Percentiles rank a stretch among this genome's conserved stretches.
Evolutionary conservation across 2,113 vertebrate genomes (phyloP).

Genomic region (Myotis brandtii): DNA sequence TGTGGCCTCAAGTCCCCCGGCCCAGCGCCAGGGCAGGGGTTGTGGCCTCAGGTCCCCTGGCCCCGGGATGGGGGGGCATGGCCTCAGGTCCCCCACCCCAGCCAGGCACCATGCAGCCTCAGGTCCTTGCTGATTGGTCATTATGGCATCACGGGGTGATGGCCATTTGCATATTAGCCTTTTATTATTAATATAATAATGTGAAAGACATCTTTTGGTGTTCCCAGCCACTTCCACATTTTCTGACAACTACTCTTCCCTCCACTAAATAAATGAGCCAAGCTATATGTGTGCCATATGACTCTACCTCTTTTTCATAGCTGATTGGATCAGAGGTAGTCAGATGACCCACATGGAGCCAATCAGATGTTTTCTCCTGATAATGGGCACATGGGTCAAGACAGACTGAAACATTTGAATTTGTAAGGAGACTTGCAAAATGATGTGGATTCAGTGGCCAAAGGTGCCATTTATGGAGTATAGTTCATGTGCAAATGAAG

Average conservation of each 20-base stretch:
- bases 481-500: background rate
- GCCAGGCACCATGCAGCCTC: too few species aligned
- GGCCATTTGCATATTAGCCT: too few species aligned
- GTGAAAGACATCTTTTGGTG: background rate
- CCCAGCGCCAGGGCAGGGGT: too few species aligned
- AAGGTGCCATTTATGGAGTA: too few species aligned
- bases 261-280: background rate
- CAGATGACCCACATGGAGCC: background rate
- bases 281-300: fast-evolving
- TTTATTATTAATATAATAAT: background rate
- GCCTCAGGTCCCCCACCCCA: too few species aligned
- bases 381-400: background rate
- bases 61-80: too few species aligned
- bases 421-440: background rate
- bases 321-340: background rate
- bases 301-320: background rate
- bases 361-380: background rate
- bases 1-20: too few species aligned
- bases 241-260: background rate
- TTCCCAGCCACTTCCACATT: background rate
- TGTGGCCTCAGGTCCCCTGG: too few species aligned
- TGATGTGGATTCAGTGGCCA: background rate
- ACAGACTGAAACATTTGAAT: background rate
- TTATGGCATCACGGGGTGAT: too few species aligned
- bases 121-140: too few species aligned